A percentile compares a stretch with the other conserved stretches of the same genome.
phyloP scores from a whole-genome alignment of 2,797 vertebrate species.

The Bryconaethiops microstoma region DNA sequence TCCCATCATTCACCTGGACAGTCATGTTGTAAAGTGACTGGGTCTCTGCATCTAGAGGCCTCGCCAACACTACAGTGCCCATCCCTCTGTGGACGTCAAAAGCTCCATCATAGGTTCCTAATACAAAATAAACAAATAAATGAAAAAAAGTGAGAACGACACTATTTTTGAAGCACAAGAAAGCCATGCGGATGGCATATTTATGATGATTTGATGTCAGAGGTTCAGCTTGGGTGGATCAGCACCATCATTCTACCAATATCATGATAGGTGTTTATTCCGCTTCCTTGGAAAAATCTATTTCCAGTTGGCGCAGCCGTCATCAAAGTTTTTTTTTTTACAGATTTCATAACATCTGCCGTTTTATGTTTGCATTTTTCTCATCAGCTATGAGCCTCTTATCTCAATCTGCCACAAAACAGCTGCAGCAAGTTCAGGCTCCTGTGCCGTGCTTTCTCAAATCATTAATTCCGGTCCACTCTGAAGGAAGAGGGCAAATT shows the following conservation, averaged over 20 bases:
- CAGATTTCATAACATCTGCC: slow-evolving; percentile 41
- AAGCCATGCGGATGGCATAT: background rate
- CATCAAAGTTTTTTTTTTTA: slow-evolving; percentile 49
- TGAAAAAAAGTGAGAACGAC: background rate
- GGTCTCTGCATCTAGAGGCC: slow-evolving; percentile 91
- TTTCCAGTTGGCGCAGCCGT: slow-evolving; percentile 34
- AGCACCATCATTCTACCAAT: slow-evolving; percentile 31
- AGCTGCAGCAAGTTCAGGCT: slow-evolving; percentile 47
- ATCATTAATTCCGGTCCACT: slow-evolving; percentile 56
- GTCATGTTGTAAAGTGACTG: slow-evolving; percentile 95
- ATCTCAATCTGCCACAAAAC: slow-evolving; percentile 54
- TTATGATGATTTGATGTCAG: slow-evolving; percentile 6
- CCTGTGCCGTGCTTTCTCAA: slow-evolving; percentile 45
- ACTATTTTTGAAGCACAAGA: background rate
- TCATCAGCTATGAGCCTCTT: slow-evolving; percentile 53
- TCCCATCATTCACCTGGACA: slow-evolving; percentile 94
- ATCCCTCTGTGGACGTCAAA: slow-evolving; percentile 92
- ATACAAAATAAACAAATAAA: slow-evolving; percentile 56
- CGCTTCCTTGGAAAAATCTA: slow-evolving; percentile 20
- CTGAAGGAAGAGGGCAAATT: slow-evolving; percentile 53
- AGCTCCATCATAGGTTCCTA: slow-evolving; percentile 90
- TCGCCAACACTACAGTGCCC: slow-evolving; percentile 90
- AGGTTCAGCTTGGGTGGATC: slow-evolving; percentile 17
- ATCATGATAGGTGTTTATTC: slow-evolving; percentile 31
- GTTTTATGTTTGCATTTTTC: slow-evolving; percentile 45